phyloP scores from a whole-genome alignment of 92 coral and sea anemone species.

The Anthopleura xanthogrammica region DNA sequence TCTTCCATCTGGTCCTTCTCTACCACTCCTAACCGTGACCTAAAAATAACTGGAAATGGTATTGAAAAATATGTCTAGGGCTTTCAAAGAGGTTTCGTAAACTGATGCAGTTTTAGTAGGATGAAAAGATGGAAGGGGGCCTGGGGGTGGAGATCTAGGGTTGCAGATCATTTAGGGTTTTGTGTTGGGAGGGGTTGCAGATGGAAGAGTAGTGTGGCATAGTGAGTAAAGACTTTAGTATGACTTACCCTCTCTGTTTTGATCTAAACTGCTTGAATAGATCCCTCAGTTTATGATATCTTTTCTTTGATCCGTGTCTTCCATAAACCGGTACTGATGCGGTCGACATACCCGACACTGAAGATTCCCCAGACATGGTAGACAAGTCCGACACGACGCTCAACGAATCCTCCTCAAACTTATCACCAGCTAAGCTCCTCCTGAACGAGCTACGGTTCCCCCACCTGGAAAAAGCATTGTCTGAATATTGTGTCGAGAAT shows the following conservation, averaged over 20 bases:
- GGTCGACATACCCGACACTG: slow-evolving; percentile 25
- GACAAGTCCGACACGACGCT: slow-evolving; percentile 38
- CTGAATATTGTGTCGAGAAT: background rate
- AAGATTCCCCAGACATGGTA: slow-evolving; percentile 26
- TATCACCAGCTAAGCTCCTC: slow-evolving; percentile 10
- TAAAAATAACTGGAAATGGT: no score
- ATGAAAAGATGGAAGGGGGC: no score
- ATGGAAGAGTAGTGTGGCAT: no score
- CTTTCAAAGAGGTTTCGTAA: no score
- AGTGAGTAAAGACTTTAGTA: no score
- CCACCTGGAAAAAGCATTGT: background rate
- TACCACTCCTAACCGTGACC: no score
- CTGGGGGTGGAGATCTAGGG: no score
- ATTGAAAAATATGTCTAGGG: no score
- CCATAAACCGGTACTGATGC: slow-evolving; percentile 37
- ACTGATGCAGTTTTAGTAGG: no score
- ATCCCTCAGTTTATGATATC: slow-evolving; percentile 25
- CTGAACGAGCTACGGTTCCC: slow-evolving; percentile 3
- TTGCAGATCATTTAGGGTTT: no score
- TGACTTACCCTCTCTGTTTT: slow-evolving; percentile 30
- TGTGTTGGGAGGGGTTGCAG: no score
- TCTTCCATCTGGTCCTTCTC: no score
- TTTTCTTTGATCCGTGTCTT: slow-evolving; percentile 25
- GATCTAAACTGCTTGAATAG: slow-evolving; percentile 19
- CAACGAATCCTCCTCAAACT: slow-evolving; percentile 24